Percentiles rank a stretch among this genome's conserved stretches.
phyloP scores from a whole-genome alignment of 2,113 vertebrate genomes.

The Dendropsophus ebraccatus region DNA sequence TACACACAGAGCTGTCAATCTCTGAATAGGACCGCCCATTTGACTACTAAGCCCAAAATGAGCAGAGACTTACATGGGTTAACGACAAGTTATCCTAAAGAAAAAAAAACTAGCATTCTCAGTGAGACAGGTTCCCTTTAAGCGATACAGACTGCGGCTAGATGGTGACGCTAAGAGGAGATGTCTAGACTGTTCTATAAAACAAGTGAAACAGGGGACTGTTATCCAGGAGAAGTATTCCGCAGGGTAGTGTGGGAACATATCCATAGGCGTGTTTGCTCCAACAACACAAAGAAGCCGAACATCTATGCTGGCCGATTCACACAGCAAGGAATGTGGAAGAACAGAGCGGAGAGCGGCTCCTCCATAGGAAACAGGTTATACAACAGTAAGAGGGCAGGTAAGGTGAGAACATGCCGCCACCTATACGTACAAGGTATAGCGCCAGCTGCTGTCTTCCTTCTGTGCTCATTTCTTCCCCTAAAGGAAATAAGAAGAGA shows the following conservation, averaged over 20 bases:
- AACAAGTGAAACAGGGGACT: neutral
- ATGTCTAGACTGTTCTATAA: neutral
- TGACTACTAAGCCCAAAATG: no score
- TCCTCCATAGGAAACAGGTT: neutral
- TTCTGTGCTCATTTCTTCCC: conserved; percentile 83
- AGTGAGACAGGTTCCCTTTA: no score
- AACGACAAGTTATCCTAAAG: no score
- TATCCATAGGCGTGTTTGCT: neutral
- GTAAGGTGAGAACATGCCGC: neutral
- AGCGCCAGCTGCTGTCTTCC: conserved; percentile 81
- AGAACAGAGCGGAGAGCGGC: neutral
- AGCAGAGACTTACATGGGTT: no score
- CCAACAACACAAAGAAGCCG: neutral
- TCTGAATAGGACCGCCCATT: no score
- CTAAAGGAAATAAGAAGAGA: conserved; percentile 61
- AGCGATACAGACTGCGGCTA: no score
- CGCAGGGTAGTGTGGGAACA: neutral
- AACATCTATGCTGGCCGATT: neutral
- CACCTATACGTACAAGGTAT: conserved; percentile 77
- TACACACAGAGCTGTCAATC: no score
- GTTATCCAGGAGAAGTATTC: no score
- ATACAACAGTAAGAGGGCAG: neutral
- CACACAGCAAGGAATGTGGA: neutral
- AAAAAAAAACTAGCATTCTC: no score
- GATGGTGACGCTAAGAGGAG: no score